Base-by-base conservation (phyloP, 1,140 invertebrate species). In the Drosophila sechellia region DNA sequence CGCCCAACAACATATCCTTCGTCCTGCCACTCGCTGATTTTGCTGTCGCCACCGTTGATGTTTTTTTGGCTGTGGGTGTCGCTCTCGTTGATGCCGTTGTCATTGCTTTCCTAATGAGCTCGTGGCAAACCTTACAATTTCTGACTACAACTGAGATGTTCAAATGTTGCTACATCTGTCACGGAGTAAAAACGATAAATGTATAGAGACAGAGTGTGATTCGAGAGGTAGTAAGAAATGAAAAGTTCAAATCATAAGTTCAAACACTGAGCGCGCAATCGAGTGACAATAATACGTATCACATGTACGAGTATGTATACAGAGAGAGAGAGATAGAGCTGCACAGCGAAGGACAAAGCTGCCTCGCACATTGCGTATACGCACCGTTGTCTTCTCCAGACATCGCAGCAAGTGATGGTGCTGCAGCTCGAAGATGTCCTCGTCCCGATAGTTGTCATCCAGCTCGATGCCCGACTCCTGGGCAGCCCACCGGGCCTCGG, bases 371-470 rank as follows among this genome's bases (percentile, higher is more conserved):
- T 73, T 65, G 55, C 37, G 92, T 94, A 95, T 93, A 99, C 84
- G 80, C 58, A 89, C 98, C 93, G 99, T 99, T 55, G 98, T 99
- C 93, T 98, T 98, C 93, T 99, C 99, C 66, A 99, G 94, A 93
- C 99, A 99, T 81, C 98, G 95, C 53, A 99, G 94, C 49, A 99
- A 94, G 93, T 99, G 99, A 93, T 99, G 99, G 94, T 99, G 99
- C 93, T 99, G 99, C 93, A 99, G 94, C 93, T 99, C 98, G 93
- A 99, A 99, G 83, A 99, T 98, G 92, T 99, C 98, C 92, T 99
- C 98, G 91, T 98, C 97, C 81, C 96, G 95, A 81, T 96, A 96
- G 84, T 95, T 95, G 60, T 98, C 97, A 87, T 98, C 97, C 74
- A 97, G 93, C 86, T 97, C 96, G 79, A 97, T 94, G 50, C 97